Percentiles rank a stretch among this genome's conserved stretches.
Evolutionary conservation across 2,888 invertebrate genomes (phyloP).

Genomic region (Pristionchus entomophagus): DNA sequence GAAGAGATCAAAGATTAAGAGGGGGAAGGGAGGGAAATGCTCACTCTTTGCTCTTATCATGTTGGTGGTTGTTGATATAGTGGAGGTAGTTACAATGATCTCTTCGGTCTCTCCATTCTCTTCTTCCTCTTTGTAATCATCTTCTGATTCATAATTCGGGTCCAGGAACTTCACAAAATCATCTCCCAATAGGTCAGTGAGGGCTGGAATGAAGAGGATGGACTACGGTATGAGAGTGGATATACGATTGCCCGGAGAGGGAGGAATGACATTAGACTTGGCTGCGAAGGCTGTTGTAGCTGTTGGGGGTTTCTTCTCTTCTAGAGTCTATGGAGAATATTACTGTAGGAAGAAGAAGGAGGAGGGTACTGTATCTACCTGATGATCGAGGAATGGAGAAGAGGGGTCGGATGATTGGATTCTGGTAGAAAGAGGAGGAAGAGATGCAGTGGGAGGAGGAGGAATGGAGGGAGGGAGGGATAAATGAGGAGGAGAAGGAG

Average conservation of each 20-base stretch:
- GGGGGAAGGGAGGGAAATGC: neutral
- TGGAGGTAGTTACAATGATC: neutral
- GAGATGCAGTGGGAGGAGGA: neutral
- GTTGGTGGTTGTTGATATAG: neutral
- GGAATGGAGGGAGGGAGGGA: neutral
- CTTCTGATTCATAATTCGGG: constrained; percentile 63
- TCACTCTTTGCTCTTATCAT: neutral
- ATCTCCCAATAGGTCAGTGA: constrained; percentile 66
- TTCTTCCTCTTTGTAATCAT: constrained; percentile 57
- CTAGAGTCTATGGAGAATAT: neutral
- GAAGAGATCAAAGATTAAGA: neutral
- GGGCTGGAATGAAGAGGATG: constrained; percentile 55
- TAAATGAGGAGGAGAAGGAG: neutral
- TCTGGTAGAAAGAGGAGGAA: neutral
- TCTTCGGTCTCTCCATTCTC: constrained; percentile 36
- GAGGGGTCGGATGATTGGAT: neutral
- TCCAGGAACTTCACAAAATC: constrained; percentile 68
- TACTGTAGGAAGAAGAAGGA: neutral
- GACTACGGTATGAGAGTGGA: neutral
- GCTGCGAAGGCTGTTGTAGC: neutral
- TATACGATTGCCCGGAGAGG: constrained; percentile 37
- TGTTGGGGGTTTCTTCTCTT: neutral
- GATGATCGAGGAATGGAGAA: neutral
- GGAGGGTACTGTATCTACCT: neutral
- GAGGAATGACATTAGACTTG: constrained; percentile 15